A percentile compares a stretch with the other conserved stretches of the same genome.
phyloP scores from a whole-genome alignment of 2,113 vertebrate species.

The Monopterus albus region DNA sequence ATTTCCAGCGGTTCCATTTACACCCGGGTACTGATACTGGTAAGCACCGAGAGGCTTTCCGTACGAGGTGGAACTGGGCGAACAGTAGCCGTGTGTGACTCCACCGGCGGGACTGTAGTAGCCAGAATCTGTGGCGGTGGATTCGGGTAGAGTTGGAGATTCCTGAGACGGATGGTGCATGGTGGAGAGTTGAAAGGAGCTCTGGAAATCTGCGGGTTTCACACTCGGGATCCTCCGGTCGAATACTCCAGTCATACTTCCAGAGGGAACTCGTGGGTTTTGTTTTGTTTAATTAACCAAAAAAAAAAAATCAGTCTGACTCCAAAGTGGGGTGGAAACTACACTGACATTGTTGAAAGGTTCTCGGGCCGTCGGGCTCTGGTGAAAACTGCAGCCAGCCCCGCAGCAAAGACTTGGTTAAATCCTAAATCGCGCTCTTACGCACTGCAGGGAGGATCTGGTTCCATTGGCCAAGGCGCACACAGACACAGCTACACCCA shows the following conservation, averaged over 20 bases:
- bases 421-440: conserved; percentile 99
- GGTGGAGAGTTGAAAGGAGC: conserved; percentile 92
- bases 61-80: conserved; percentile 92
- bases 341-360: conserved; percentile 77
- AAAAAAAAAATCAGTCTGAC: conserved; percentile 57
- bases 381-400: conserved; percentile 93
- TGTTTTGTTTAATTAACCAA: conserved; percentile 51
- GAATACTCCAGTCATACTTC: conserved; percentile 97
- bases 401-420: conserved; percentile 98
- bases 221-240: conserved; percentile 95
- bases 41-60: conserved; percentile 95
- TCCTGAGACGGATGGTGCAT: conserved; percentile 93
- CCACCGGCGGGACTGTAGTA: conserved; percentile 94
- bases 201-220: conserved; percentile 92
- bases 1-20: conserved; percentile 90
- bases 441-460: conserved; percentile 99
- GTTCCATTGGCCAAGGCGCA: conserved; percentile 98
- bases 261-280: conserved; percentile 56
- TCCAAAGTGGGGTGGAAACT: conserved; percentile 72
- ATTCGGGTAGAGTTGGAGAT: conserved; percentile 98
- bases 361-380: conserved; percentile 80
- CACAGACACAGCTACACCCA: conserved; percentile 90
- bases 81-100: conserved; percentile 95
- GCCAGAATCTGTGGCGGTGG: conserved; percentile 96
- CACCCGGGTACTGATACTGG: conserved; percentile 95